Evolutionary conservation across 2,797 vertebrate species (phyloP).

Genomic region (Coregonus sp.): DNA sequence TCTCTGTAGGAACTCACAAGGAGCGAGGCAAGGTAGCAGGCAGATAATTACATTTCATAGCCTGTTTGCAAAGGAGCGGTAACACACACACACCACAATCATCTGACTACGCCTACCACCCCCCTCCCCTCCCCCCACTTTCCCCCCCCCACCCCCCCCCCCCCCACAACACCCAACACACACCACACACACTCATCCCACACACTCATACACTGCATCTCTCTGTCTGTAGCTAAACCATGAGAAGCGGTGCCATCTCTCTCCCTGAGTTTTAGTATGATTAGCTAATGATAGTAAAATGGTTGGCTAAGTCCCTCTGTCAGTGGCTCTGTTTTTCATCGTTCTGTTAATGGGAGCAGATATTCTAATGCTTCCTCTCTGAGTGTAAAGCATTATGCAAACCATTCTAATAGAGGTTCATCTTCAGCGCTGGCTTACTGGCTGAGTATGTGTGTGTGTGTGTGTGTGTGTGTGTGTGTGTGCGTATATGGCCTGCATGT

Average conservation of each 20-base stretch:
- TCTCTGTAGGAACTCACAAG: slow-evolving; percentile 77
- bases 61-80: slow-evolving; percentile 65
- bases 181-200: slow-evolving; percentile 34
- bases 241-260: not conserved
- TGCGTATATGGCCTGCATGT: slow-evolving; percentile 3
- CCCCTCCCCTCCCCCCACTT: too few species aligned
- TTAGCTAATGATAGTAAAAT: slow-evolving; percentile 65
- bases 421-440: not conserved
- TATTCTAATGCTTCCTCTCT: not conserved
- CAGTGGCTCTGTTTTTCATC: not conserved
- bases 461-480: slow-evolving; percentile 23
- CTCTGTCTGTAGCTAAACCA: slow-evolving; percentile 49
- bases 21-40: slow-evolving; percentile 76
- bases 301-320: slow-evolving; percentile 51
- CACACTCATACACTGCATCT: slow-evolving; percentile 12
- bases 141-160: too few species aligned
- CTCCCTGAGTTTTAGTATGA: slow-evolving; percentile 70
- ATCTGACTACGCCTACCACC: not conserved
- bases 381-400: not conserved
- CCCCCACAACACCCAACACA: too few species aligned
- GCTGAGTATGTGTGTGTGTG: not conserved
- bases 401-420: not conserved
- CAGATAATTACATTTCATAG: slow-evolving; percentile 86
- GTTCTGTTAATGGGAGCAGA: not conserved
- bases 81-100: slow-evolving; percentile 1